Percentiles rank a stretch among this genome's conserved stretches.
phyloP scores from a whole-genome alignment of 2,797 vertebrate species.

The Tympanoctomys barrerae region DNA sequence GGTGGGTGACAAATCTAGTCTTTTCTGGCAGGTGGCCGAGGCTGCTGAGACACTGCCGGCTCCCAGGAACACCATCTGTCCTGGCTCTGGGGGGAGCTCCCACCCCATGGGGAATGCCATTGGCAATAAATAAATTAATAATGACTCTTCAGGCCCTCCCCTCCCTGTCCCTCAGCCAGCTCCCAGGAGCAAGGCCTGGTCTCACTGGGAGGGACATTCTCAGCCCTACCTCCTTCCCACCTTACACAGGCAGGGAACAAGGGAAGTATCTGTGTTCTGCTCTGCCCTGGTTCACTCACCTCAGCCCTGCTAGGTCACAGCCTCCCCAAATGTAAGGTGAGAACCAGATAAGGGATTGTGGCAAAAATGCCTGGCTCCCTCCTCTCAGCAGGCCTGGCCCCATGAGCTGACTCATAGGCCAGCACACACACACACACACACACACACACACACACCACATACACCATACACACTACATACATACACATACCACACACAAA shows the following conservation, averaged over 20 bases:
- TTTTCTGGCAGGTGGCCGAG: constrained; percentile 67
- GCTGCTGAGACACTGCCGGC: constrained; percentile 71
- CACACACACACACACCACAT: neutral
- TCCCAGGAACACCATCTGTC: constrained; percentile 82
- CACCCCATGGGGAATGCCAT: constrained; percentile 63
- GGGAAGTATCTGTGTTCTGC: neutral
- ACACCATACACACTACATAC: too few species aligned
- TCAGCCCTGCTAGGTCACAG: neutral
- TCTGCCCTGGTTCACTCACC: neutral
- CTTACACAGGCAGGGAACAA: accelerated
- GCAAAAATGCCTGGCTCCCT: neutral
- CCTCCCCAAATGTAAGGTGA: neutral
- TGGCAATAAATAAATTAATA: constrained; percentile 80
- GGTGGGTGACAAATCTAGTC: constrained; percentile 71
- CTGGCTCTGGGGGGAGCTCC: constrained; percentile 66
- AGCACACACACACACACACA: too few species aligned
- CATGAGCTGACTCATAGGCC: neutral
- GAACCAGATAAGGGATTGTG: neutral
- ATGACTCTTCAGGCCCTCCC: constrained; percentile 36
- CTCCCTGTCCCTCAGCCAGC: neutral
- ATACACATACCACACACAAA: too few species aligned
- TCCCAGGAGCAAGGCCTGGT: neutral
- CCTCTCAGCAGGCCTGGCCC: neutral
- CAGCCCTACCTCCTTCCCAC: neutral
- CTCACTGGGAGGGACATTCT: neutral